phyloP scores from a whole-genome alignment of 2,888 invertebrate genomes.

The Caenorhabditis sp. region DNA sequence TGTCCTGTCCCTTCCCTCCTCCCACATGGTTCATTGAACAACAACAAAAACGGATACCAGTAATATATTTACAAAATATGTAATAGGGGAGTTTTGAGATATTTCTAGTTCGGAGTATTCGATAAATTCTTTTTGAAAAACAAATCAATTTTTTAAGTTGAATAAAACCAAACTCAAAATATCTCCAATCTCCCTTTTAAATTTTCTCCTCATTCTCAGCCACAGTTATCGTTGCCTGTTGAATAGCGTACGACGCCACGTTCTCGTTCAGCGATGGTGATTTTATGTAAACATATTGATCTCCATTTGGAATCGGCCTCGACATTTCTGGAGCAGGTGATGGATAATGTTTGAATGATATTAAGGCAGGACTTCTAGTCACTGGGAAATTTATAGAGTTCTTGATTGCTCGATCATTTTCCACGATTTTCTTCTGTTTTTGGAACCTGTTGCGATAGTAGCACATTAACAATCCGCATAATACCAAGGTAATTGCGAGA shows the following conservation, averaged over 20 bases:
- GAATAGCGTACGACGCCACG: slow-evolving; percentile 31
- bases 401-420: slow-evolving; percentile 35
- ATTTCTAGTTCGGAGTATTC: no score
- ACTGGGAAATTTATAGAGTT: slow-evolving; percentile 22
- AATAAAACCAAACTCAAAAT: no score
- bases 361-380: neutral
- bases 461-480: slow-evolving; percentile 32
- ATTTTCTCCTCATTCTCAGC: slow-evolving; percentile 40
- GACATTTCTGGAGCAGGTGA: slow-evolving; percentile 32
- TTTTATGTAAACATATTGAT: slow-evolving; percentile 9
- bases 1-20: neutral
- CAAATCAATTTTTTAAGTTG: no score
- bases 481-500: slow-evolving; percentile 14
- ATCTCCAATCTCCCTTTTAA: slow-evolving; percentile 5
- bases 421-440: slow-evolving; percentile 13
- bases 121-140: no score
- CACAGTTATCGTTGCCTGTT: slow-evolving; percentile 39
- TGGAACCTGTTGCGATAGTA: slow-evolving; percentile 16
- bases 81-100: no score
- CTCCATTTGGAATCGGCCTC: slow-evolving; percentile 16
- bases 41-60: neutral
- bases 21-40: neutral
- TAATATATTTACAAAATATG: neutral
- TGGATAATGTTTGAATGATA: slow-evolving; percentile 40
- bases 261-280: slow-evolving; percentile 27